Evolutionary conservation across 2,888 invertebrate genomes (phyloP).

Genomic region (Cantharis flavilabris): DNA sequence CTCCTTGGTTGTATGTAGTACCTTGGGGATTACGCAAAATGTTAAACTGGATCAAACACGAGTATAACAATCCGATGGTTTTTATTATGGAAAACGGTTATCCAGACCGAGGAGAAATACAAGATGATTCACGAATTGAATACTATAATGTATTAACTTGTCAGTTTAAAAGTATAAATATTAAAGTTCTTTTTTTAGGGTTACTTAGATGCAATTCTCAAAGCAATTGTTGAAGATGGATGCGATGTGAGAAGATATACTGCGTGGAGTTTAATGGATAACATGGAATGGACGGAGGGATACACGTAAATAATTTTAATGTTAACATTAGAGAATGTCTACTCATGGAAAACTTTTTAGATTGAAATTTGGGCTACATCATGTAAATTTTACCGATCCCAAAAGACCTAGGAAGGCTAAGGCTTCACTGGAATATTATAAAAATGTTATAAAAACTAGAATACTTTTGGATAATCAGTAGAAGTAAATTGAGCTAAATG

Average conservation of each 20-base stretch:
- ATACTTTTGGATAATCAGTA: not conserved
- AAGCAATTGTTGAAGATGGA: too few relatives aligned
- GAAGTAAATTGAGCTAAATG: too few relatives aligned
- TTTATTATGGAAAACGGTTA: slow-evolving; percentile 66
- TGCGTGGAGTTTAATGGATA: slow-evolving; percentile 82
- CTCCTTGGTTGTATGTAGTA: slow-evolving; percentile 61
- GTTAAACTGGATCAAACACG: slow-evolving; percentile 56
- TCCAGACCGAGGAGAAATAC: slow-evolving; percentile 56
- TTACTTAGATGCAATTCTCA: too few relatives aligned
- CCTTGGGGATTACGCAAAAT: slow-evolving; percentile 66
- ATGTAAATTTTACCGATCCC: slow-evolving; percentile 67
- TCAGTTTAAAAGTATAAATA: too few relatives aligned
- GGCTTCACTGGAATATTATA: slow-evolving; percentile 63
- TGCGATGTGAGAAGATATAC: too few relatives aligned
- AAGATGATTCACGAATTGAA: slow-evolving; percentile 58
- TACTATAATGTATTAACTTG: slow-evolving; percentile 45
- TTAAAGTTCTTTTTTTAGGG: too few relatives aligned
- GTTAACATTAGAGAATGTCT: not conserved
- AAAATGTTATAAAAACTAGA: slow-evolving; percentile 56
- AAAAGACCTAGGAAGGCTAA: slow-evolving; percentile 66
- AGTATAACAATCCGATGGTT: slow-evolving; percentile 59
- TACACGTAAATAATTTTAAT: slow-evolving; percentile 62
- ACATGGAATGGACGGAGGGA: slow-evolving; percentile 80
- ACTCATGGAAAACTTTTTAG: slow-evolving; percentile 52
- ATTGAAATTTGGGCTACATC: slow-evolving; percentile 69